These are phyloP conservation scores for Tichodroma muraria DNA, from an alignment of 2,113 vertebrate genomes.

Conservation along the genomic window DNA sequence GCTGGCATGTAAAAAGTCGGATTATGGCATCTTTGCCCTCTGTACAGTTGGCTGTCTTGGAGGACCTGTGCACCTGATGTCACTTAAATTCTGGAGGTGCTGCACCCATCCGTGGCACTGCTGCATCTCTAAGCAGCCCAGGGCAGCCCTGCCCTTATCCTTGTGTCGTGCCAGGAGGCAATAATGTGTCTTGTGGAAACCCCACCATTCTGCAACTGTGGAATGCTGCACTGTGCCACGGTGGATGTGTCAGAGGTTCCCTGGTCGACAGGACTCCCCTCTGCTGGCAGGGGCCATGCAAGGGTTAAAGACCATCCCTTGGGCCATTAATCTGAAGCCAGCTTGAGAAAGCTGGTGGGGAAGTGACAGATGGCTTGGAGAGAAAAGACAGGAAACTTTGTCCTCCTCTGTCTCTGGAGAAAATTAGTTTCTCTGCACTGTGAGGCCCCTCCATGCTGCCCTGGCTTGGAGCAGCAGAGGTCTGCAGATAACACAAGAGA, in stretches of 20 bases:
- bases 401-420: slow-evolving; percentile 27
- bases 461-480: slow-evolving; percentile 3
- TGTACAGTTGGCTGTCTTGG: neutral
- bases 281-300: neutral
- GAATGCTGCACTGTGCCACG: neutral
- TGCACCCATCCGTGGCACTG: neutral
- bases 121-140: neutral
- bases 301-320: slow-evolving; percentile 37
- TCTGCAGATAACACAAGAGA: slow-evolving; percentile 24
- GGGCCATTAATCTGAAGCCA: neutral
- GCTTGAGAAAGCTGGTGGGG: neutral
- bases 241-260: neutral
- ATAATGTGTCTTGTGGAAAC: neutral
- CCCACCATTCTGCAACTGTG: neutral
- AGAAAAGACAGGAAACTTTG: slow-evolving; percentile 56
- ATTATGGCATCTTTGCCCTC: neutral
- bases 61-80: neutral
- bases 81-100: neutral
- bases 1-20: neutral
- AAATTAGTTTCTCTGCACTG: neutral
- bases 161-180: neutral
- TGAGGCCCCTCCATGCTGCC: neutral
- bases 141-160: neutral
- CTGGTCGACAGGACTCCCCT: neutral
- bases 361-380: slow-evolving; percentile 42